Conservation (phyloP, 2,797 vertebrate genomes). For the Gymnodraco acuticeps region DNA sequence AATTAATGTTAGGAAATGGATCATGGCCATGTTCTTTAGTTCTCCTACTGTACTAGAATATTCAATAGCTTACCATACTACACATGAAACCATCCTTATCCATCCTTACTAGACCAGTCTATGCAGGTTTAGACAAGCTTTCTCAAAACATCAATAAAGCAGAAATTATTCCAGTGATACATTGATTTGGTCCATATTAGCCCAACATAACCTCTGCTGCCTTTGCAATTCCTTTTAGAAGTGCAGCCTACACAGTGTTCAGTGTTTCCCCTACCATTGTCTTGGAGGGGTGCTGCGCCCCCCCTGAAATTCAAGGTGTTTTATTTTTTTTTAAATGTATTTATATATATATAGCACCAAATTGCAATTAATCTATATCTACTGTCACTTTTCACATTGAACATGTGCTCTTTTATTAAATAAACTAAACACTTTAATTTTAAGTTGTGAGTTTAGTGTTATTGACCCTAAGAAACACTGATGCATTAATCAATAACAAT, state of each 20-base stretch:
- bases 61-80: background rate
- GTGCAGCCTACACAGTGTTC: background rate
- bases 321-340: too few species aligned
- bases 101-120: background rate
- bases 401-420: too few species aligned
- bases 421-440: too few species aligned
- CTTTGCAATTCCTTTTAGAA: constrained; percentile 11
- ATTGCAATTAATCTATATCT: too few species aligned
- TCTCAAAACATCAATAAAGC: constrained; percentile 9
- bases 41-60: background rate
- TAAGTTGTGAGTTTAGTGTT: too few species aligned
- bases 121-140: constrained; percentile 2
- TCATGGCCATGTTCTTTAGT: background rate
- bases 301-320: too few species aligned
- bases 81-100: background rate
- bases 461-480: too few species aligned
- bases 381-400: too few species aligned
- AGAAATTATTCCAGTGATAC: background rate
- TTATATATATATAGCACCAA: too few species aligned
- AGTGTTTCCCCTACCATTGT: too few species aligned
- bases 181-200: constrained; percentile 18
- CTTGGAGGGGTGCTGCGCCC: too few species aligned
- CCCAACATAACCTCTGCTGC: background rate
- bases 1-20: background rate
- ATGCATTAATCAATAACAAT: too few species aligned